phyloP scores from a whole-genome alignment of 2,888 invertebrate species.

The Epistrophe grossulariae region DNA sequence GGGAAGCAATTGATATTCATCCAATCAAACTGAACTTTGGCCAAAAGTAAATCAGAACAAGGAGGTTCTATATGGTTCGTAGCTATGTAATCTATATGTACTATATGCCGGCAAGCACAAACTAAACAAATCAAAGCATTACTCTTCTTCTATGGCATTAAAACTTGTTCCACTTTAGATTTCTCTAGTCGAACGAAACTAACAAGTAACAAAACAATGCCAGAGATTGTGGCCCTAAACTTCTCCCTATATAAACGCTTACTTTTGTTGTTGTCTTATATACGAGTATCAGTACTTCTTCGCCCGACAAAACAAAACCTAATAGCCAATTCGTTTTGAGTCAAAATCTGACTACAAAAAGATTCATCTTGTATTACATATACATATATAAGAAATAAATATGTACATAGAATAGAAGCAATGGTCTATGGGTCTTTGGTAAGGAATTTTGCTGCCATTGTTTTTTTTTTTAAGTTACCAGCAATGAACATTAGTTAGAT shows the following conservation, averaged over 20 bases:
- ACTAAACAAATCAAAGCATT: constrained; percentile 23
- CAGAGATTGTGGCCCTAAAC: constrained; percentile 13
- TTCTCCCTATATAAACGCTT: background rate
- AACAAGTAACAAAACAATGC: too few species aligned
- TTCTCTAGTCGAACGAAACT: constrained; percentile 1
- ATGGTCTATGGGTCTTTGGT: constrained; percentile 16
- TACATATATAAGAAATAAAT: background rate
- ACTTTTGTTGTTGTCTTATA: background rate
- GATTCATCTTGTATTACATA: constrained; percentile 10
- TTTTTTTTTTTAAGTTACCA: constrained; percentile 5
- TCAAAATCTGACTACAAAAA: constrained; percentile 8
- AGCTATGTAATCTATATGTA: background rate
- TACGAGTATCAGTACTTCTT: background rate
- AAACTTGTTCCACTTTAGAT: constrained; percentile 25
- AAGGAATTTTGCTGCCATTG: background rate
- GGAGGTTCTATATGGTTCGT: background rate
- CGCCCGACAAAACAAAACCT: background rate
- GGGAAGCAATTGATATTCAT: constrained; percentile 41
- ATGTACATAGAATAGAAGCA: background rate
- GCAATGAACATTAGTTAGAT: constrained; percentile 34
- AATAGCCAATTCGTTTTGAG: constrained; percentile 18
- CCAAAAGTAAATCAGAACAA: background rate
- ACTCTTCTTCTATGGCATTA: constrained; percentile 8
- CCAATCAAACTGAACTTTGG: constrained; percentile 18
- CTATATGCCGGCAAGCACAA: background rate